Evolutionary conservation across 2,888 invertebrate species (phyloP).

Genomic region (Pandemis heparana): DNA sequence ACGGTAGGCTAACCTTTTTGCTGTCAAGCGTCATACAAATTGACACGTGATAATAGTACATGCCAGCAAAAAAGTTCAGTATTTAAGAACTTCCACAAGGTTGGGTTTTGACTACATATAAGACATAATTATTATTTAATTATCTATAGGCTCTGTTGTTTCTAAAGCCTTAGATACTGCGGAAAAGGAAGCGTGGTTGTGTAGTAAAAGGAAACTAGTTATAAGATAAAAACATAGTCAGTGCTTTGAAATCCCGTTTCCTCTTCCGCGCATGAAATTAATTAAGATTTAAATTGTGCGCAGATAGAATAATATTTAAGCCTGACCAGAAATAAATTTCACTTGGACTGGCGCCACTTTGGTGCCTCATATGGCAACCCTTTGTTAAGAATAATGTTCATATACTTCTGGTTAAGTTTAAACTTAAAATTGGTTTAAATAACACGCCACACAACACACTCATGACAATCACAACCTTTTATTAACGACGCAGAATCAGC

Average conservation of each 20-base stretch:
- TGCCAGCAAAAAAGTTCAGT: background rate
- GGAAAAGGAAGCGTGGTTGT: background rate
- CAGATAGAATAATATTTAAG: background rate
- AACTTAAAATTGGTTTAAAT: background rate
- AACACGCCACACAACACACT: background rate
- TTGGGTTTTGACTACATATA: background rate
- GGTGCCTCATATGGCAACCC: too few species aligned
- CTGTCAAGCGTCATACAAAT: background rate
- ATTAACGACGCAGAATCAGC: background rate
- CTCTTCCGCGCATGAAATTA: background rate
- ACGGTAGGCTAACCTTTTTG: constrained; percentile 1
- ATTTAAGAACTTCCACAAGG: background rate
- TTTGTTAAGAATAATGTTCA: background rate
- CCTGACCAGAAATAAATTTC: background rate
- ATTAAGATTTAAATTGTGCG: background rate
- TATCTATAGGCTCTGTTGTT: background rate
- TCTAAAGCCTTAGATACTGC: background rate
- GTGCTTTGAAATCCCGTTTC: background rate
- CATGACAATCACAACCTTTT: background rate
- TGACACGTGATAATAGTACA: background rate
- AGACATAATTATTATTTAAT: background rate
- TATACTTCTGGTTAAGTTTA: background rate
- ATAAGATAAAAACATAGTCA: background rate
- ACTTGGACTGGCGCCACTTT: background rate
- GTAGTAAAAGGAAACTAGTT: background rate